These are phyloP conservation scores for Ectropis grisescens DNA, from an alignment of 1,140 invertebrate genomes.

Conservation along the genomic window DNA sequence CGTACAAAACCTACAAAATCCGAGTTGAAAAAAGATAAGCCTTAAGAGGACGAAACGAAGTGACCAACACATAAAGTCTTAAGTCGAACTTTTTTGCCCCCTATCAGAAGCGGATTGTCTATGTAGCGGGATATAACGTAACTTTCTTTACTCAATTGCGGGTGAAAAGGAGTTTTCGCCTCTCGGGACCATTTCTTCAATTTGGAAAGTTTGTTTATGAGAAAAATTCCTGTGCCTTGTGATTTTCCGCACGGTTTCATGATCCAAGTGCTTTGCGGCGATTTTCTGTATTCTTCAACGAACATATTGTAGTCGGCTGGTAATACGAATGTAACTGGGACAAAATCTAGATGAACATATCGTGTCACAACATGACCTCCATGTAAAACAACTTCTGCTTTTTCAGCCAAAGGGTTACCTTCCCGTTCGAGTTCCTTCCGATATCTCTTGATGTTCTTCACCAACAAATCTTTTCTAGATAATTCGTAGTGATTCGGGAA, in stretches of 20 bases:
- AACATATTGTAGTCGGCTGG: constrained; percentile 98
- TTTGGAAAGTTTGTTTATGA: constrained; percentile 91
- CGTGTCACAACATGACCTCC: constrained; percentile 82
- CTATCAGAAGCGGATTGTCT: constrained; percentile 86
- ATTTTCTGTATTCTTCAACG: constrained; percentile 95
- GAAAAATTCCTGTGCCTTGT: constrained; percentile 88
- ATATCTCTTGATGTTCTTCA: constrained; percentile 97
- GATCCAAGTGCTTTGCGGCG: constrained; percentile 95
- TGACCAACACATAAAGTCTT: constrained; percentile 86
- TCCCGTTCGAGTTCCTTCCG: constrained; percentile 83
- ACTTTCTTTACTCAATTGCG: constrained; percentile 85
- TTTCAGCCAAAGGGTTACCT: constrained; percentile 86
- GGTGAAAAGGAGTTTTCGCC: constrained; percentile 86
- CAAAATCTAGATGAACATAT: constrained; percentile 89
- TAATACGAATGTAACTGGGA: constrained; percentile 94
- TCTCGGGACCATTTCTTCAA: constrained; percentile 90
- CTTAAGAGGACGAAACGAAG: constrained; percentile 84
- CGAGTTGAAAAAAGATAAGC: constrained; percentile 88
- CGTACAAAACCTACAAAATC: constrained; percentile 84
- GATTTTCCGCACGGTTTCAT: constrained; percentile 97
- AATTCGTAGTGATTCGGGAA: constrained; percentile 96
- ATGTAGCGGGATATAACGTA: constrained; percentile 94
- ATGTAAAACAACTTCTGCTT: constrained; percentile 57
- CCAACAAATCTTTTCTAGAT: constrained; percentile 93
- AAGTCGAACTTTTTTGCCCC: constrained; percentile 92